phyloP scores from a whole-genome alignment of 2,888 invertebrate species.

The Phymatocera aterrima region DNA sequence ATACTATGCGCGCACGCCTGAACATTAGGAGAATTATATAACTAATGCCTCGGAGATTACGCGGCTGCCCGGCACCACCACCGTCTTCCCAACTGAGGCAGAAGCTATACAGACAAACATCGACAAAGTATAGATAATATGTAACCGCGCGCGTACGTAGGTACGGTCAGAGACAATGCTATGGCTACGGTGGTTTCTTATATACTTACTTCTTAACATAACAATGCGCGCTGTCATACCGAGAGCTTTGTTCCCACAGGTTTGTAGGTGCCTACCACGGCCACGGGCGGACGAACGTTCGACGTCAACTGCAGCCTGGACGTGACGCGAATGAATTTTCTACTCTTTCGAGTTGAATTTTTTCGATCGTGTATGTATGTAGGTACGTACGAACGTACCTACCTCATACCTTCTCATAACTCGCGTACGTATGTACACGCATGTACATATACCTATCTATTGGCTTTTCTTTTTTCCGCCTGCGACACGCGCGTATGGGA shows the following conservation, averaged over 20 bases:
- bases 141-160: neutral
- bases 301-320: slow-evolving; percentile 44
- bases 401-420: slow-evolving; percentile 29
- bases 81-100: slow-evolving; percentile 13
- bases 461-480: slow-evolving; percentile 29
- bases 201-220: slow-evolving; percentile 51
- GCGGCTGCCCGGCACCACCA: neutral
- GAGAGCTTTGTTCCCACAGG: slow-evolving; percentile 58
- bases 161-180: slow-evolving; percentile 37
- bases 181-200: slow-evolving; percentile 35
- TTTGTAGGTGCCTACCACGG: too few relatives aligned
- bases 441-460: neutral
- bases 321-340: slow-evolving; percentile 35
- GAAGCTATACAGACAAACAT: neutral
- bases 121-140: neutral
- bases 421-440: neutral
- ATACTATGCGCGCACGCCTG: neutral
- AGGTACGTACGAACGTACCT: too few relatives aligned
- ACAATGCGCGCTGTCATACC: slow-evolving; percentile 55
- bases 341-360: slow-evolving; percentile 3
- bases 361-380: slow-evolving; percentile 15
- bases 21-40: slow-evolving; percentile 10
- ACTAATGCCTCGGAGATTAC: slow-evolving; percentile 26
- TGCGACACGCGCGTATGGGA: slow-evolving; percentile 44
- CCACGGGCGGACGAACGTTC: slow-evolving; percentile 17